phyloP scores from a whole-genome alignment of 2,113 vertebrate genomes.

The Megaleporinus macrocephalus region DNA sequence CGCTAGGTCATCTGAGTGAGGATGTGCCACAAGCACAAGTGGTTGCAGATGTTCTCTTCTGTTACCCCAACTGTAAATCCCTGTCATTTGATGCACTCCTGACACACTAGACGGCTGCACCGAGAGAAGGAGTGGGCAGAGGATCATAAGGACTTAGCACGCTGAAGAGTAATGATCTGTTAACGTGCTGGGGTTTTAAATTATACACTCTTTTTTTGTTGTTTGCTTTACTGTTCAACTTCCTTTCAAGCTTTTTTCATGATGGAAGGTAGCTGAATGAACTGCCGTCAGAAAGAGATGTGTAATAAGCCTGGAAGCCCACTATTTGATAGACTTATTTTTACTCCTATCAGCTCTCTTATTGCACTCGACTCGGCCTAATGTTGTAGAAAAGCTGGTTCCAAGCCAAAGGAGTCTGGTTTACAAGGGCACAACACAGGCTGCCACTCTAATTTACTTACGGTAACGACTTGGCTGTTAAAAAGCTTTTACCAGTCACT shows the following conservation, averaged over 20 bases:
- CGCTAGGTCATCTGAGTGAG: conserved; percentile 30
- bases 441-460: background rate
- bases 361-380: background rate
- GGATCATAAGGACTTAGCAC: background rate
- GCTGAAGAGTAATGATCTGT: conserved; percentile 15
- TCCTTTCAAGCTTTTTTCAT: background rate
- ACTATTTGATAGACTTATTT: background rate
- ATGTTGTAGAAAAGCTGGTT: background rate
- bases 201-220: background rate
- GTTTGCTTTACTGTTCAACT: background rate
- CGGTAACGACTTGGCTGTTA: background rate
- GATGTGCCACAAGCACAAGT: conserved; percentile 37
- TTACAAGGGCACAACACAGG: background rate
- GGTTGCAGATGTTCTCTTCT: conserved; percentile 42
- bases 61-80: conserved; percentile 17
- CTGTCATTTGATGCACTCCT: conserved; percentile 22
- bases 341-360: background rate
- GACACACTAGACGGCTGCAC: background rate
- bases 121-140: background rate
- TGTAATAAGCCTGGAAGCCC: background rate
- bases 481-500: background rate
- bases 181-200: background rate
- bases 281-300: background rate
- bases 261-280: background rate
- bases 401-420: background rate